Evolutionary conservation across 2,888 invertebrate genomes (phyloP), one percentile per base, ranked within the genome.

Genomic region (Poecilus cupreus): DNA sequence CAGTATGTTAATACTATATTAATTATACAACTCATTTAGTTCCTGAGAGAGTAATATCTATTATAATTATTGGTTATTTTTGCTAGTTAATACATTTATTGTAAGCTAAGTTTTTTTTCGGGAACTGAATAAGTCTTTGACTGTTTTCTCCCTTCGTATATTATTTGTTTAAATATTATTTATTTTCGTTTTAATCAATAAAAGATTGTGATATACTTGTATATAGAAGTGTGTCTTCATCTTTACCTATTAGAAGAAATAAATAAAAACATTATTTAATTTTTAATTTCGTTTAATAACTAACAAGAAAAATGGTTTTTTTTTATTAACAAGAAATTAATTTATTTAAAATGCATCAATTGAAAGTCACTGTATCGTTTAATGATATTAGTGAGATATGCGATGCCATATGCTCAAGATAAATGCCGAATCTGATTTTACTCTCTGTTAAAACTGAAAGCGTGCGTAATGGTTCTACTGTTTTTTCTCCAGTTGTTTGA

Each of bases 391-490:
- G 20, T 43, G 16, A 60, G 32, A 39, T 10, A 43, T 57, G 20
- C 8, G 60, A 43, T 70, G 18, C 37, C n/a, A 49, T 11, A 16
- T 60, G 60, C 49, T 43, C 26, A 26, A 81, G 64, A 88, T 97
- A 96, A 82, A 96, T 92, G n/a, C 97, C 97, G 87, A 97, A 96
- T 39, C 91, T 91, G 83, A 95, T 90, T 90, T 95, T 96, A 0
- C 96, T 96, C 82, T 92, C 91, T 86, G 95, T 93, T 85, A 93
- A 92, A 86, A 92, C 92, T 0, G 95, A 93, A 84, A 96, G 92
- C 0, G 96, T 94, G 83, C 94, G 91, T 10, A 96, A 88, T 0
- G 96, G 96, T 87, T 96, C 96, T 0, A 93, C 91, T 0, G 95
- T 95, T 86, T 94, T 96, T 84, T 93, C 90, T 0, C 96, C 97